These are phyloP conservation scores for Phymatocera aterrima DNA, from an alignment of 2,888 invertebrate species.

Conservation along the genomic window DNA sequence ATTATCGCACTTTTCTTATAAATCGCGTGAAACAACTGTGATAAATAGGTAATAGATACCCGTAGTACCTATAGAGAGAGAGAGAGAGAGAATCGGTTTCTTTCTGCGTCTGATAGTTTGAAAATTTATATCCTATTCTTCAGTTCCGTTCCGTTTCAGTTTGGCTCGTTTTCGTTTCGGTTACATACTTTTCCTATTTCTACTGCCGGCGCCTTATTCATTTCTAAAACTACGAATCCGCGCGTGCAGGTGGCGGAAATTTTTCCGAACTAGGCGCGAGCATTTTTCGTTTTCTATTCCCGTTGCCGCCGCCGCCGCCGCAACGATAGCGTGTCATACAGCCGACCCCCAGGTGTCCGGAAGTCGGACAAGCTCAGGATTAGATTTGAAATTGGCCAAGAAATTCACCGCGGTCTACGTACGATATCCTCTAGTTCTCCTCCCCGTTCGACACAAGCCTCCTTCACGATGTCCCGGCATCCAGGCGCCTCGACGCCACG, in stretches of 20 bases:
- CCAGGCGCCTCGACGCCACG: conserved; percentile 34
- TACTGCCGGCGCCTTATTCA: background rate
- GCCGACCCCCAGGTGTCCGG: conserved; percentile 37
- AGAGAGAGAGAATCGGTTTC: conserved; percentile 59
- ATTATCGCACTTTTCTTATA: conserved; percentile 53
- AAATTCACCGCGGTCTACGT: background rate
- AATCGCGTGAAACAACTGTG: conserved; percentile 58
- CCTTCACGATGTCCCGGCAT: conserved; percentile 33
- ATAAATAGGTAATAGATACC: conserved; percentile 57
- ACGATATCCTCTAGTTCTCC: conserved; percentile 19
- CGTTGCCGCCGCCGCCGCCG: background rate
- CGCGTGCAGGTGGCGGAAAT: too few relatives aligned
- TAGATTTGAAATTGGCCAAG: conserved; percentile 37
- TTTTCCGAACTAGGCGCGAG: too few relatives aligned
- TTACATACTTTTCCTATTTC: background rate
- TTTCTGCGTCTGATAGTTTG: conserved; percentile 65
- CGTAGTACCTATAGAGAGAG: too few relatives aligned
- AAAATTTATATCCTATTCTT: conserved; percentile 61
- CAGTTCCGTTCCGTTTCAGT: background rate
- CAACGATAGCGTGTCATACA: conserved; percentile 12
- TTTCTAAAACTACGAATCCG: too few relatives aligned
- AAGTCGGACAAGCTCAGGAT: conserved; percentile 42
- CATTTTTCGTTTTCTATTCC: background rate
- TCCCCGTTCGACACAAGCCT: background rate
- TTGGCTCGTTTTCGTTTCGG: too few relatives aligned